Evolutionary conservation across 37 sponge, comb jelly and placozoan genomes (phyloP), one percentile per base, ranked within the genome.

Genomic region (Theonella swinhoei): DNA sequence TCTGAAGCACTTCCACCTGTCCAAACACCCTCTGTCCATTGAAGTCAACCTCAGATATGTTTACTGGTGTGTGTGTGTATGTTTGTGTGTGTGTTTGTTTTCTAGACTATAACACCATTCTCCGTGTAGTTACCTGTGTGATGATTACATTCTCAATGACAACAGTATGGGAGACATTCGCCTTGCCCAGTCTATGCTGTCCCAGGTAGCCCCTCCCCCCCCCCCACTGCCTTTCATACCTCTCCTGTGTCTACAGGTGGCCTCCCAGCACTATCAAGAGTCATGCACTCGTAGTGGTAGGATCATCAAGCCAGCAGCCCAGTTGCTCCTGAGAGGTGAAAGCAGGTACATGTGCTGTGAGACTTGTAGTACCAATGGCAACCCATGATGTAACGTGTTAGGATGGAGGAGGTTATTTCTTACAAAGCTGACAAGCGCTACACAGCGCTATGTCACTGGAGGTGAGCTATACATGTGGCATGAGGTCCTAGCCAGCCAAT

Each of bases 51-150:
- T 63, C 37, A 79, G 42, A 47, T 73, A 70, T 66, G 71, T 79
- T 0, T 79, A 87, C 42, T 91, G 88, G 88, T 87, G 39, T 58
- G 87, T 70, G 58, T 24, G 66, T 65, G 66, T 65, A 26, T 20
- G 66, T 20, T 23, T 8, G 66, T 65, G 66, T 40, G 38, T 72
- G 42, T 72, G 73, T 72, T 7, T n/a, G n/a, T 19, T 69, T 14
- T 23, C 67, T 39, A 3, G 29, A 4, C n/a, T n/a, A n/a, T n/a
- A n/a, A n/a, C n/a, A n/a, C n/a, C n/a, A n/a, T n/a, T n/a, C n/a
- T n/a, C n/a, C n/a, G n/a, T 62, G 9, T 36, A 90, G 90, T 70
- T 90, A 84, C 58, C 37, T 80, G 59, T 90, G 90, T 59, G 81
- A 84, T 54, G 80, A 84, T 36, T 80, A 84, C 70, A 67, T 90